These are phyloP conservation scores for Neomonachus schauinslandi DNA, from an alignment of 2,113 vertebrate species.

Conservation along the genomic window DNA sequence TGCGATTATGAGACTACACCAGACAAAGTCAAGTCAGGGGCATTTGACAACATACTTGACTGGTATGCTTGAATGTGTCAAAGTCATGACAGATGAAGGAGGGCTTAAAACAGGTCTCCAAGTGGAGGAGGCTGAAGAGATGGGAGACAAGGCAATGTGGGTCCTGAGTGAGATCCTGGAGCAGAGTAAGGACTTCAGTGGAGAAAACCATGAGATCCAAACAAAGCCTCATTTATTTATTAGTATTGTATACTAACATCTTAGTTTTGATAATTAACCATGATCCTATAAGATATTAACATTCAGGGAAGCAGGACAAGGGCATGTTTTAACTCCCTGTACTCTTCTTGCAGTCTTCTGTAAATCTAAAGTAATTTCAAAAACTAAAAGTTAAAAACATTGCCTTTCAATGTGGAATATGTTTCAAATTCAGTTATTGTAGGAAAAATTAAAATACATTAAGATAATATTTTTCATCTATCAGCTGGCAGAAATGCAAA, in stretches of 20 bases:
- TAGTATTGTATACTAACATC: not conserved
- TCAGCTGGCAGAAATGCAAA: not conserved
- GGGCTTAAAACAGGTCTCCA: not conserved
- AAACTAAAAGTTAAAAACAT: not conserved
- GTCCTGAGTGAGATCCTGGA: not conserved
- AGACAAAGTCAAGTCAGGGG: not conserved
- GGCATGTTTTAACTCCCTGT: too few species aligned
- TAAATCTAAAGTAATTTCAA: not conserved
- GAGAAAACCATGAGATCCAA: not conserved
- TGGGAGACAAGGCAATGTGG: fast-evolving
- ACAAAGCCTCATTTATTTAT: not conserved
- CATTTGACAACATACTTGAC: not conserved
- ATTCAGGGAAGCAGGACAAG: not conserved
- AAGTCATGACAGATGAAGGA: not conserved
- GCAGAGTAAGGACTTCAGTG: too few species aligned
- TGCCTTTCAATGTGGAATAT: not conserved
- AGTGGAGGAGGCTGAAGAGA: not conserved
- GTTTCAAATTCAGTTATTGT: not conserved
- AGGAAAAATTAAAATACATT: not conserved
- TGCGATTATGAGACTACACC: not conserved
- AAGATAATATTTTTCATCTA: not conserved
- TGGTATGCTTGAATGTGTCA: not conserved
- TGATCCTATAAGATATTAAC: not conserved
- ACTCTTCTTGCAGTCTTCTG: not conserved
- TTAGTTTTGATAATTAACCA: not conserved